Percentiles rank a stretch among this genome's conserved stretches.
Evolutionary conservation across 2,888 invertebrate genomes (phyloP).

Genomic region (Anodontia alba): DNA sequence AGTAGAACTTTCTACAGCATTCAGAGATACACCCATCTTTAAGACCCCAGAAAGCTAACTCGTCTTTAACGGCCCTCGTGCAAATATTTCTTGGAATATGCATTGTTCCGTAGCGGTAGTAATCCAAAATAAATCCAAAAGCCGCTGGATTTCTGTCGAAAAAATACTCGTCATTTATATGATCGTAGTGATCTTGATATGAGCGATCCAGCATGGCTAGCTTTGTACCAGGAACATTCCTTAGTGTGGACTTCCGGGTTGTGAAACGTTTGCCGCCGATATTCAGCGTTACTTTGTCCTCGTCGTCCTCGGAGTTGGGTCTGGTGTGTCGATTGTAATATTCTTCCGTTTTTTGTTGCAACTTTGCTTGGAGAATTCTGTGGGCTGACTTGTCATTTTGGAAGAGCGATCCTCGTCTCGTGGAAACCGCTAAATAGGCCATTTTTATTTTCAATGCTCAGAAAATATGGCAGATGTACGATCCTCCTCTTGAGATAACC

Average conservation of each 20-base stretch:
- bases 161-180: constrained; percentile 59
- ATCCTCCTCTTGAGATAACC: too few relatives aligned
- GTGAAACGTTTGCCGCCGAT: constrained; percentile 60
- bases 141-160: constrained; percentile 73
- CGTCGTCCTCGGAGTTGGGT: constrained; percentile 34
- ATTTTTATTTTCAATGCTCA: constrained; percentile 29
- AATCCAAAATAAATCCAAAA: constrained; percentile 69
- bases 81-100: constrained; percentile 70
- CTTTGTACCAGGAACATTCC: constrained; percentile 58
- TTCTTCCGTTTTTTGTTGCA: constrained; percentile 49
- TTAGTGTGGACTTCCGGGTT: constrained; percentile 55
- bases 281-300: constrained; percentile 46
- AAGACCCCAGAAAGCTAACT: constrained; percentile 71
- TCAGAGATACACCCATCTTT: constrained; percentile 56
- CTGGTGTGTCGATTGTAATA: constrained; percentile 46
- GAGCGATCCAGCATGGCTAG: constrained; percentile 41
- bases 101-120: constrained; percentile 67
- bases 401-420: constrained; percentile 48
- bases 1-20: constrained; percentile 69
- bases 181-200: constrained; percentile 42
- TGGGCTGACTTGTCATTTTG: constrained; percentile 40
- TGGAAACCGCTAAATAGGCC: constrained; percentile 46
- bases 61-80: constrained; percentile 55
- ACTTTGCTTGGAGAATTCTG: constrained; percentile 35
- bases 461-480: too few relatives aligned